A percentile compares a stretch with the other conserved stretches of the same genome.
These are phyloP conservation scores for Leptopilina drosophilae DNA, from an alignment of 2,888 invertebrate genomes.

Conservation along the genomic window DNA sequence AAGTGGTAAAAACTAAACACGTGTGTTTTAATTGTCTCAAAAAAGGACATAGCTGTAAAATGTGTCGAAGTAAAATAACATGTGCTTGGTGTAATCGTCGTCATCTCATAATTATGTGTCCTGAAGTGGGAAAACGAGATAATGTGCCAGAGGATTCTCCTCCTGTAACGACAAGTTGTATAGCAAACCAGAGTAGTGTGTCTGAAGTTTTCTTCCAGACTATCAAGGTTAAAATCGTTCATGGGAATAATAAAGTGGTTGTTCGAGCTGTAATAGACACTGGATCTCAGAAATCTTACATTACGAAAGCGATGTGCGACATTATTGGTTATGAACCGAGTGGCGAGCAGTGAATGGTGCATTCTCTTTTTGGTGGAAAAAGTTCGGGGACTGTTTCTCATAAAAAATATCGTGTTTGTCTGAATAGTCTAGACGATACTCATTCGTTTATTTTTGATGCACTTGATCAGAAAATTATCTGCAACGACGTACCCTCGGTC, in stretches of 20 bases:
- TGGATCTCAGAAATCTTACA: conserved; percentile 58
- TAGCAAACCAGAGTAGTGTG: conserved; percentile 1
- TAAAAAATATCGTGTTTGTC: conserved; percentile 47
- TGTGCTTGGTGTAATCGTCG: conserved; percentile 59
- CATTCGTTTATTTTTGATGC: conserved; percentile 55
- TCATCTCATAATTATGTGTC: conserved; percentile 60
- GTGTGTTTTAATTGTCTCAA: conserved; percentile 61
- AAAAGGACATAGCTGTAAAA: conserved; percentile 53
- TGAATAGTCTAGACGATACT: conserved; percentile 48
- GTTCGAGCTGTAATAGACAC: conserved; percentile 56
- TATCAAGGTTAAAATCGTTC: conserved; percentile 51
- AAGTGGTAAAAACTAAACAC: conserved; percentile 48
- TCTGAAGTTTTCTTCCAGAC: conserved; percentile 55
- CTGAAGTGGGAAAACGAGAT: conserved; percentile 39
- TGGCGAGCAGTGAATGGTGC: conserved; percentile 47
- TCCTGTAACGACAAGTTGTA: not conserved
- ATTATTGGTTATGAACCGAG: conserved; percentile 50
- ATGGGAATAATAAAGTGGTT: conserved; percentile 41
- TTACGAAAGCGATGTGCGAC: conserved; percentile 48
- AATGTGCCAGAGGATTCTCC: too few species aligned
- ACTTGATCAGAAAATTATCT: conserved; percentile 51
- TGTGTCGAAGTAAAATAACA: conserved; percentile 54
- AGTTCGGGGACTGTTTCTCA: conserved; percentile 46
- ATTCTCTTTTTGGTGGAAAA: conserved; percentile 56
- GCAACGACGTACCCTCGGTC: conserved; percentile 46